A percentile compares a stretch with the other conserved stretches of the same genome.
These are phyloP conservation scores for Epizoanthus rinbou DNA, from an alignment of 92 coral and sea anemone genomes.

Conservation along the genomic window DNA sequence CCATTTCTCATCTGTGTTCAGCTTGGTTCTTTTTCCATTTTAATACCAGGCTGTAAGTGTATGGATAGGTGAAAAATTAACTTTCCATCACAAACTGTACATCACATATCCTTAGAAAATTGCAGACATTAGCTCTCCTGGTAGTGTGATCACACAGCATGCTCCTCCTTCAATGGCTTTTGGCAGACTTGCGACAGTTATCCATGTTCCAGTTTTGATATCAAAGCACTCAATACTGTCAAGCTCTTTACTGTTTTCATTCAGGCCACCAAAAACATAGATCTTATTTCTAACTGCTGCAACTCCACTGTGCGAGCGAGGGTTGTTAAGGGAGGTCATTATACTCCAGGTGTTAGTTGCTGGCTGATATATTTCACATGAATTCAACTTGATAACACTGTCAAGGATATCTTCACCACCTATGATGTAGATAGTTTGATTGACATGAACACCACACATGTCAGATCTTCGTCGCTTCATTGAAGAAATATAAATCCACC, in stretches of 20 bases:
- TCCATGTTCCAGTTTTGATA: conserved; percentile 68
- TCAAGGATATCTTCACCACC: conserved; percentile 81
- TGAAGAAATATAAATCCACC: conserved; percentile 67
- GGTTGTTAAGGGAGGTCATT: conserved; percentile 63
- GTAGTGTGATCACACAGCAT: conserved; percentile 75
- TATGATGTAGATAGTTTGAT: conserved; percentile 63
- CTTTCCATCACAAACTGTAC: background rate
- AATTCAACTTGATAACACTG: conserved; percentile 53
- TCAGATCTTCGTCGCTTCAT: conserved; percentile 76
- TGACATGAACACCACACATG: conserved; percentile 54
- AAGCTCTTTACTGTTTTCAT: conserved; percentile 67
- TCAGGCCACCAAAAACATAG: conserved; percentile 74
- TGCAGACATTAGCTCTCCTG: conserved; percentile 74
- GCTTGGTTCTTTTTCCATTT: no score
- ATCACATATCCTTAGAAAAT: conserved; percentile 21
- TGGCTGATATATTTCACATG: conserved; percentile 81
- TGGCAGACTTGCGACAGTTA: conserved; percentile 53
- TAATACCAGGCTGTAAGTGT: no score
- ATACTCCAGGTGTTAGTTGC: conserved; percentile 61
- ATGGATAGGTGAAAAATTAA: no score
- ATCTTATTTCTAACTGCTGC: conserved; percentile 69
- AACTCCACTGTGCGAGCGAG: conserved; percentile 69
- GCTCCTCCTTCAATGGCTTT: conserved; percentile 81
- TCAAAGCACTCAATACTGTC: conserved; percentile 84
- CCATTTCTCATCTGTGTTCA: no score